Percentiles rank a stretch among this genome's conserved stretches.
Conservation (phyloP, 2,888 invertebrate species). For the Sclerodermus sp. region DNA sequence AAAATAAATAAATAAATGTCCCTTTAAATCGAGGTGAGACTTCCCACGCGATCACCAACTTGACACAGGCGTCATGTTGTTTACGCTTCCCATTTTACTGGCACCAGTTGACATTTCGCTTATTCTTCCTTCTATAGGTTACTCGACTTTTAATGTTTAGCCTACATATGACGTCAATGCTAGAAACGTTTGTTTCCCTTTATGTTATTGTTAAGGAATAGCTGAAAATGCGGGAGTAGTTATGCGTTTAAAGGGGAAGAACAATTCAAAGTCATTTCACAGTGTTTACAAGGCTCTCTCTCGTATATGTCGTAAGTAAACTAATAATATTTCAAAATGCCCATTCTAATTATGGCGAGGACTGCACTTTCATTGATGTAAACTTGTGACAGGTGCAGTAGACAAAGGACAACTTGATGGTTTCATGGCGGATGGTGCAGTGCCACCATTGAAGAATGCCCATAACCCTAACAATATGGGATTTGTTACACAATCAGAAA, state of each 20-base stretch:
- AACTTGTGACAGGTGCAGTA: slow-evolving; percentile 41
- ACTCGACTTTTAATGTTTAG: too few relatives aligned
- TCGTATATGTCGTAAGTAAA: slow-evolving; percentile 55
- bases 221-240: slow-evolving; percentile 41
- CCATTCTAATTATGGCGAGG: too few relatives aligned
- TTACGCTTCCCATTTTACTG: too few relatives aligned
- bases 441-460: slow-evolving; percentile 49
- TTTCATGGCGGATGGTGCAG: slow-evolving; percentile 55
- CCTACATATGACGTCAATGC: too few relatives aligned
- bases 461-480: slow-evolving; percentile 48
- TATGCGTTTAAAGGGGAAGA: slow-evolving; percentile 55
- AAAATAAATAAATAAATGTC: too few relatives aligned
- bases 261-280: slow-evolving; percentile 53
- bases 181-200: neutral
- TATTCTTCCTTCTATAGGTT: too few relatives aligned
- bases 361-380: too few relatives aligned
- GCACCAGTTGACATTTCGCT: too few relatives aligned
- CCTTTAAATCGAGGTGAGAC: too few relatives aligned
- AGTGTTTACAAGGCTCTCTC: slow-evolving; percentile 55
- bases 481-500: slow-evolving; percentile 42
- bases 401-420: slow-evolving; percentile 56
- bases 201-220: slow-evolving; percentile 7
- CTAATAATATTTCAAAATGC: too few relatives aligned
- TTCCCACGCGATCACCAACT: too few relatives aligned
- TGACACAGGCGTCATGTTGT: too few relatives aligned